phyloP scores from a whole-genome alignment of 2,888 invertebrate genomes.

The Caenorhabditis doughertyi region DNA sequence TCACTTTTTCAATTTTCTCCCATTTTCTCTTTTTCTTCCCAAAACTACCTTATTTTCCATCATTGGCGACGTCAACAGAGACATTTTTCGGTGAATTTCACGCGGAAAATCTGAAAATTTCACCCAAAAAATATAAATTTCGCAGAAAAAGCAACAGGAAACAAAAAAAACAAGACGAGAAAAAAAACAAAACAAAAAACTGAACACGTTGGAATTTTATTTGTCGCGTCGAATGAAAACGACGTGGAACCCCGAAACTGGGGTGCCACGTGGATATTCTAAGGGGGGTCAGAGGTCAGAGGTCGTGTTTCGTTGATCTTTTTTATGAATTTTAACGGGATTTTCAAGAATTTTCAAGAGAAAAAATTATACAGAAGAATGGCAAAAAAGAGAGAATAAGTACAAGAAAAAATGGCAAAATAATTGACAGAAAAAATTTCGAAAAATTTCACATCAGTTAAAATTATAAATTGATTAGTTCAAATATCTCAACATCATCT shows the following conservation, averaged over 20 bases:
- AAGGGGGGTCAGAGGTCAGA: neutral
- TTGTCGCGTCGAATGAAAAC: neutral
- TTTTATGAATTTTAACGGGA: neutral
- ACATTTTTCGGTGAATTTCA: neutral
- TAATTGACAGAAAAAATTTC: neutral
- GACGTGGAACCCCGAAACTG: constrained; percentile 33
- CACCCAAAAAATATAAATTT: neutral
- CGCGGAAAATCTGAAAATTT: constrained; percentile 4
- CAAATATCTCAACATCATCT: no score
- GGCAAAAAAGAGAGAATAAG: neutral
- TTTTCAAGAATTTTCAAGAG: neutral
- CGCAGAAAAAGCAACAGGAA: neutral
- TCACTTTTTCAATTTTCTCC: neutral
- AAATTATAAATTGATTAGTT: no score
- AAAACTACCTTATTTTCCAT: neutral
- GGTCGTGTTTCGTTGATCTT: neutral
- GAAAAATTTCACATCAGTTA: neutral
- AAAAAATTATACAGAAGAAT: constrained; percentile 17
- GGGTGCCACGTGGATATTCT: constrained; percentile 42
- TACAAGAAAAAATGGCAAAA: neutral
- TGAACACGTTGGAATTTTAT: neutral
- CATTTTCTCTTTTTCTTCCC: neutral
- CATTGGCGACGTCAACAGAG: neutral
- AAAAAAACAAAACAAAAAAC: no score
- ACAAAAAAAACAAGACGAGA: neutral